Percentiles rank a stretch among this genome's conserved stretches.
Conservation (phyloP, 2,113 vertebrate species). For the Ophiodon elongatus region DNA sequence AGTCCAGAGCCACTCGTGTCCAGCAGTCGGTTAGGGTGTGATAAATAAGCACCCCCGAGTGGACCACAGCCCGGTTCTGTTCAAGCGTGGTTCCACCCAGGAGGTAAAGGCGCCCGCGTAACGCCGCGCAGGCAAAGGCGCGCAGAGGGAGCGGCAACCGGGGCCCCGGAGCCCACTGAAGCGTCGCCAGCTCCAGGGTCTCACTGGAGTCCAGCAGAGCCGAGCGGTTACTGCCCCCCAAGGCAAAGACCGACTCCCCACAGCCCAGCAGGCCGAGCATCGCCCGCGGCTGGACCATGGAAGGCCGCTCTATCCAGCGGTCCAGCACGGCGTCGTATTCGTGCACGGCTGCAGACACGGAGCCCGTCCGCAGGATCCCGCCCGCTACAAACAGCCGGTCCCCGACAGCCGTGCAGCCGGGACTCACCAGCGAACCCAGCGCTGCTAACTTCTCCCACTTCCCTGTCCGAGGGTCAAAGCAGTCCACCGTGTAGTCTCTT, state of each 20-base stretch:
- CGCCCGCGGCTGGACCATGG: constrained; percentile 82
- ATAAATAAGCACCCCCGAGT: constrained; percentile 88
- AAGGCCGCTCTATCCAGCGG: constrained; percentile 83
- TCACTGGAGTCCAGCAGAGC: constrained; percentile 83
- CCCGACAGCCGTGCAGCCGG: constrained; percentile 84
- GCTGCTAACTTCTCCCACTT: constrained; percentile 88
- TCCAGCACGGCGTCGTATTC: constrained; percentile 86
- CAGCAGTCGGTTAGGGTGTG: constrained; percentile 84
- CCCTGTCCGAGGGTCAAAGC: constrained; percentile 86
- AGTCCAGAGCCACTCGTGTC: constrained; percentile 85
- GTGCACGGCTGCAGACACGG: constrained; percentile 84
- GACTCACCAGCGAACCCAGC: constrained; percentile 84
- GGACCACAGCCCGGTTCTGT: constrained; percentile 85
- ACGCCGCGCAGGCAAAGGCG: constrained; percentile 81
- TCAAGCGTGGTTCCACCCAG: constrained; percentile 87
- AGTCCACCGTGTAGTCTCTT: constrained; percentile 84
- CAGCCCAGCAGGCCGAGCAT: constrained; percentile 87
- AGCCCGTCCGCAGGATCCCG: constrained; percentile 82
- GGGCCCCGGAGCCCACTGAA: constrained; percentile 64
- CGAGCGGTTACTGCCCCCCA: constrained; percentile 85
- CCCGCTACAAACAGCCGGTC: constrained; percentile 86
- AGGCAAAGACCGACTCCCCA: constrained; percentile 82
- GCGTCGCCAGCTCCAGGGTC: constrained; percentile 75
- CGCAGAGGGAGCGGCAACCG: constrained; percentile 74
- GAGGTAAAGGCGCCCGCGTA: constrained; percentile 85